These are phyloP conservation scores for Syrista parreyssii DNA, from an alignment of 2,888 invertebrate species.

Conservation along the genomic window DNA sequence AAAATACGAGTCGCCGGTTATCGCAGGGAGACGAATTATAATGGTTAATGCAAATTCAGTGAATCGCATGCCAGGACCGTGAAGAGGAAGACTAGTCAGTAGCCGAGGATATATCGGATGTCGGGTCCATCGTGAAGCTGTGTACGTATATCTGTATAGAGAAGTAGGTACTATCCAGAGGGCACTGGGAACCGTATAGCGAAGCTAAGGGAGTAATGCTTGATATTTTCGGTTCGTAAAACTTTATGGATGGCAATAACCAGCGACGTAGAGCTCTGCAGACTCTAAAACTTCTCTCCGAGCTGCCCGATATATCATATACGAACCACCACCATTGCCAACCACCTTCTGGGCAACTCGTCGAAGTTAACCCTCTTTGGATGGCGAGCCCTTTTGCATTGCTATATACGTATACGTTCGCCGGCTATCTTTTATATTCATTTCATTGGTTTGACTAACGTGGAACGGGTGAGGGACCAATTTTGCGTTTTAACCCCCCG, in stretches of 20 bases:
- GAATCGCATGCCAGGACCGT: not conserved
- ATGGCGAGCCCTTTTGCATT: not conserved
- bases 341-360: not conserved
- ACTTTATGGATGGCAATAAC: conserved; percentile 43
- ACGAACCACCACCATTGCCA: not conserved
- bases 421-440: not conserved
- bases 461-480: not conserved
- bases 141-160: not conserved
- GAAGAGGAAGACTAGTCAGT: not conserved
- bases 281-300: conserved; percentile 32
- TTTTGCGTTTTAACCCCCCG: not conserved
- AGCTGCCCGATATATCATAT: conserved; percentile 19
- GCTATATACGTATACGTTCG: not conserved
- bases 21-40: not conserved
- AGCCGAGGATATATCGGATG: conserved; percentile 1
- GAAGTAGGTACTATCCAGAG: conserved; percentile 6
- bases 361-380: not conserved
- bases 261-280: conserved; percentile 25
- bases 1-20: not conserved
- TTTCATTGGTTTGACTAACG: not conserved
- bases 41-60: conserved; percentile 5
- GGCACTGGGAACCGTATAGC: conserved; percentile 12
- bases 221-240: conserved; percentile 51
- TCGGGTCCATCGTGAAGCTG: conserved; percentile 1
- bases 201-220: conserved; percentile 27